These are phyloP conservation scores for Asteroscopus sphinx DNA, from an alignment of 2,888 invertebrate species.

Conservation along the genomic window DNA sequence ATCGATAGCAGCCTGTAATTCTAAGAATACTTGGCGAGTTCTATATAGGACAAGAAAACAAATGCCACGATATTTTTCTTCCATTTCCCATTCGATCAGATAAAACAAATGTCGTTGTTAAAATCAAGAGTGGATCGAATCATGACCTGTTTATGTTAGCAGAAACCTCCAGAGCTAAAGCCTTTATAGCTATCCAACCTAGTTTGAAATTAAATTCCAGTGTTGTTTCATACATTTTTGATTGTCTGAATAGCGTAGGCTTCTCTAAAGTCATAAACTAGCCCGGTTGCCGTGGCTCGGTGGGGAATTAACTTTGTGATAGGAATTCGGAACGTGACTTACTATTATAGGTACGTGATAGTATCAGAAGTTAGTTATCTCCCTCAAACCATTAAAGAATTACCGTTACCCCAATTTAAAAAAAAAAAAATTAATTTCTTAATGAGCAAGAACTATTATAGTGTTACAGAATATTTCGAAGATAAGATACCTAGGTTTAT, in stretches of 20 bases:
- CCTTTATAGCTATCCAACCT: slow-evolving; percentile 5
- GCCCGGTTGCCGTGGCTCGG: no score
- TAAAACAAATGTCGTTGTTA: slow-evolving; percentile 25
- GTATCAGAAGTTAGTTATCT: no score
- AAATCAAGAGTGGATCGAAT: slow-evolving; percentile 28
- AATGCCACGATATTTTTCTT: slow-evolving; percentile 25
- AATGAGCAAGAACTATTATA: no score
- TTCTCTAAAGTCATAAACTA: not conserved
- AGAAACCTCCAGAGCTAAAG: slow-evolving; percentile 2
- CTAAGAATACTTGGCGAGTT: slow-evolving; percentile 3
- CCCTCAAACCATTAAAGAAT: no score
- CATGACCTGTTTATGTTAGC: slow-evolving; percentile 19
- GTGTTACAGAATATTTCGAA: no score
- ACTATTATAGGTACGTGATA: no score
- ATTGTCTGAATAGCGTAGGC: not conserved
- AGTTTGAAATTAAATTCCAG: slow-evolving; percentile 12
- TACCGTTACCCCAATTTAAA: no score
- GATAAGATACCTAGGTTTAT: no score
- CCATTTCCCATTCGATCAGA: slow-evolving; percentile 26
- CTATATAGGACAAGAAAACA: slow-evolving; percentile 20
- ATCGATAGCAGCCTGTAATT: not conserved
- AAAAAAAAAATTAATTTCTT: no score
- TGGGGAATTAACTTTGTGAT: no score
- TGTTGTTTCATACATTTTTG: slow-evolving; percentile 6
- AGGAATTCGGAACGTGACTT: no score